Conservation (phyloP, 2,797 vertebrate genomes). For the Acomys russatus region DNA sequence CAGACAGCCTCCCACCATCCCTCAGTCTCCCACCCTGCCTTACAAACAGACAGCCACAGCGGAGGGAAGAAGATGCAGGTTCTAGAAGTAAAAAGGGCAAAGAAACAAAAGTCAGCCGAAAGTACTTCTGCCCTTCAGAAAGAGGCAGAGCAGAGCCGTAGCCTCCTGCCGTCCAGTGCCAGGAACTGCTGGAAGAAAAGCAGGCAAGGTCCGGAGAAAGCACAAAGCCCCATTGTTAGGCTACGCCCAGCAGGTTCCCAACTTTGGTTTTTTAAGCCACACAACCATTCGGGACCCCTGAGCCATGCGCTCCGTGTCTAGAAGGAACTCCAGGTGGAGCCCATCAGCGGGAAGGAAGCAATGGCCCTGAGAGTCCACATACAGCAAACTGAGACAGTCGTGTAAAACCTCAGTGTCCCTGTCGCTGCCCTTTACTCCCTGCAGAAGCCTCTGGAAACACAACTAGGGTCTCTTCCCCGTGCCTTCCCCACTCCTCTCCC, state of each 20-base stretch:
- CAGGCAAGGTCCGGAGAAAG: conserved; percentile 60
- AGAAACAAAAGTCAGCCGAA: conserved; percentile 76
- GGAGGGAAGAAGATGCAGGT: background rate
- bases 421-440: background rate
- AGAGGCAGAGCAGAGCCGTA: conserved; percentile 20
- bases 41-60: conserved; percentile 32
- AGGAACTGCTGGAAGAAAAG: conserved; percentile 76
- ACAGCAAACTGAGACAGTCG: conserved; percentile 10
- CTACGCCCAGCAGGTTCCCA: conserved; percentile 65
- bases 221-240: conserved; percentile 82
- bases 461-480: background rate
- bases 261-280: conserved; percentile 73
- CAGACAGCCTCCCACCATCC: conserved; percentile 70
- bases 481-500: background rate
- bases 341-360: conserved; percentile 47
- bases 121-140: conserved; percentile 75
- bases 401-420: conserved; percentile 39
- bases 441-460: background rate
- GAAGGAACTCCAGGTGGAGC: conserved; percentile 75
- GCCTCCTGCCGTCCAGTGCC: conserved; percentile 72
- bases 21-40: conserved; percentile 61
- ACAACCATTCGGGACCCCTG: conserved; percentile 65
- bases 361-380: conserved; percentile 23
- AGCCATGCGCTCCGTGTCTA: conserved; percentile 58
- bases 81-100: conserved; percentile 53